Base-by-base conservation (phyloP, 2,888 invertebrate species). In the Aricia artaxerxes region DNA sequence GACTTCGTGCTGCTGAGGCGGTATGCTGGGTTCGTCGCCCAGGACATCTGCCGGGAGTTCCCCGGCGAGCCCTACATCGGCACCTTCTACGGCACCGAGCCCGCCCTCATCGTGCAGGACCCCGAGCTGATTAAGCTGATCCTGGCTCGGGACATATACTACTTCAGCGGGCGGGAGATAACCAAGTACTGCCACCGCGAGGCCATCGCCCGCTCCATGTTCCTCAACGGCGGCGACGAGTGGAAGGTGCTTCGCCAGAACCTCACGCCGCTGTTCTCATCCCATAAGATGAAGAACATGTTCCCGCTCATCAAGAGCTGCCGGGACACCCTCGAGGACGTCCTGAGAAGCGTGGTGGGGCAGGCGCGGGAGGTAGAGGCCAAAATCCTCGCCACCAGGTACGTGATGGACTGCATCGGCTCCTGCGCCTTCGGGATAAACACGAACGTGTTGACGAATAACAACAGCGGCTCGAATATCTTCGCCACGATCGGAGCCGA, bases 241-340 rank as follows among this genome's bases (percentile, higher is more conserved):
- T 92, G 93, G 92, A 91, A 88, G 78, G 87, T 90, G 0, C 64
- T 89, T 1, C 84, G 93, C 0, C 92, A 92, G 81, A 90, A 91
- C 78, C 80, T 90, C 13, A 89, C 89, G 0, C 90, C 90, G 1
- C 78, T 92, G 0, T 92, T 92, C 81, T 87, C 91, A 0, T 88
- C 90, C 0, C 83, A 88, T 0, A 92, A 92, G 82, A 90, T 92
- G 86, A 92, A 88, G 80, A 90, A 86, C 24, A 93, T 92, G 92
- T 93, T 92, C 77, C 83, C 88, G 80, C 81, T 92, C 11, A 87
- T 92, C 7, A 85, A 87, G 77, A 85, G 87, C 7, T 88, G 89
- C 78, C 80, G 86, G 0, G 78, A 82, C 9, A 82, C 81, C 0
- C 87, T 90, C 2, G 90, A 92, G 69, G 83, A 81, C 0, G 80